Evolutionary conservation across 1,140 invertebrate species (phyloP).

Genomic region (Sycophila sp.): DNA sequence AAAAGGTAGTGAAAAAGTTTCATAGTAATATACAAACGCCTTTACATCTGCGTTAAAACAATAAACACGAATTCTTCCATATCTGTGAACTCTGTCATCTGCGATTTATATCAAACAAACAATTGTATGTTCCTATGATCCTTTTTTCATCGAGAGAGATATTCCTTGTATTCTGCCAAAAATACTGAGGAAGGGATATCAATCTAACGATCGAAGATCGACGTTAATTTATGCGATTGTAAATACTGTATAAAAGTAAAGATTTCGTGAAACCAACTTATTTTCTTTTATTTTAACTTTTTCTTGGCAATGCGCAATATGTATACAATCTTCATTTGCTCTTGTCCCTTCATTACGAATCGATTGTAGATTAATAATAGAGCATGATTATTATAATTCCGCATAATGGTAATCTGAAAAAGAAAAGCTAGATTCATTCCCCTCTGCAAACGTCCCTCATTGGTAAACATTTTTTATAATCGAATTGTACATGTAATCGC

Average conservation of each 20-base stretch:
- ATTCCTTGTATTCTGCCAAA: slow-evolving; percentile 28
- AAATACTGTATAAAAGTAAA: slow-evolving; percentile 39
- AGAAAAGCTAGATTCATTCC: background rate
- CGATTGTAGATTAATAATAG: slow-evolving; percentile 11
- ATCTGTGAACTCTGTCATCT: background rate
- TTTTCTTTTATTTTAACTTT: slow-evolving; percentile 24
- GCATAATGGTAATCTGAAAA: slow-evolving; percentile 19
- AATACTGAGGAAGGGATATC: background rate
- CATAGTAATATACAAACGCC: slow-evolving; percentile 2
- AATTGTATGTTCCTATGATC: slow-evolving; percentile 26
- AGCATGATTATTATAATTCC: slow-evolving; percentile 17
- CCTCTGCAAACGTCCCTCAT: background rate
- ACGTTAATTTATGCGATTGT: slow-evolving; percentile 39
- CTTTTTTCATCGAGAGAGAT: slow-evolving; percentile 8
- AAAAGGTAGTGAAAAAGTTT: slow-evolving; percentile 8
- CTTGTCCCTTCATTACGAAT: background rate
- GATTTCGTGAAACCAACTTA: slow-evolving; percentile 9
- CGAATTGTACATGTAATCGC: slow-evolving; percentile 29
- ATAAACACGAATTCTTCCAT: slow-evolving; percentile 14
- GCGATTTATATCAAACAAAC: slow-evolving; percentile 3
- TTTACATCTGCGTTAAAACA: background rate
- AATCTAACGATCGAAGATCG: slow-evolving; percentile 27
- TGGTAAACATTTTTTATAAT: slow-evolving; percentile 36
- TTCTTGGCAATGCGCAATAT: slow-evolving; percentile 33
- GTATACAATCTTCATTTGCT: slow-evolving; percentile 32